Conservation (phyloP, 2,888 invertebrate genomes). For the Chymomyza caudatula region DNA sequence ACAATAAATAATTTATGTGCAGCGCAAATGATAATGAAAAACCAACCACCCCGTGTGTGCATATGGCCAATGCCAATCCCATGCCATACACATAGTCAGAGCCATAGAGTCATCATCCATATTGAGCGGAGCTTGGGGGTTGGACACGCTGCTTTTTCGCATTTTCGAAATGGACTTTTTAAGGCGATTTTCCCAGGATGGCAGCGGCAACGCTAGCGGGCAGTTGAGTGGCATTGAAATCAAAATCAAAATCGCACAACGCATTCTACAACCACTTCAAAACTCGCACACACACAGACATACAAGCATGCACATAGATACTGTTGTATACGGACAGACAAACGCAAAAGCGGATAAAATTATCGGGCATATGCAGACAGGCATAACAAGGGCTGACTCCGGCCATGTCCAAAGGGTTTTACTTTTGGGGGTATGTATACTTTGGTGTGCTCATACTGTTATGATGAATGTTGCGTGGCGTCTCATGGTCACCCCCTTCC, state of each 20-base stretch:
- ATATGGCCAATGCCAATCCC: neutral
- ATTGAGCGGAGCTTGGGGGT: constrained; percentile 19
- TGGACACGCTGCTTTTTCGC: constrained; percentile 48
- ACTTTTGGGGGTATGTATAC: constrained; percentile 57
- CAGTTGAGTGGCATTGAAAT: constrained; percentile 71
- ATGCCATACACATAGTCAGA: neutral
- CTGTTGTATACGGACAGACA: constrained; percentile 13
- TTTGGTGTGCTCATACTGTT: constrained; percentile 39
- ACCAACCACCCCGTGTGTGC: neutral
- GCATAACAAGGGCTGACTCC: constrained; percentile 44
- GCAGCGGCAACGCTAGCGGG: constrained; percentile 33
- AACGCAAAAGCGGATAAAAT: constrained; percentile 2
- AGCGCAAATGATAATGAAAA: constrained; percentile 25
- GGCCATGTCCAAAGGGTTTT: constrained; percentile 64
- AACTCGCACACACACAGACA: neutral
- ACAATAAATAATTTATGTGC: constrained; percentile 73
- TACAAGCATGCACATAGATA: neutral
- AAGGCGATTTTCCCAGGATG: constrained; percentile 70
- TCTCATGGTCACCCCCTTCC: neutral
- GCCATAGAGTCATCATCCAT: neutral
- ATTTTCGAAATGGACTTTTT: constrained; percentile 66
- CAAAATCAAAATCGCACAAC: constrained; percentile 65
- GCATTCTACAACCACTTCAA: constrained; percentile 52
- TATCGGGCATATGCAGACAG: constrained; percentile 14
- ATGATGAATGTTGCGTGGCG: neutral